Evolutionary conservation across 2,888 invertebrate genomes (phyloP).

Genomic region (Gari tellinella): DNA sequence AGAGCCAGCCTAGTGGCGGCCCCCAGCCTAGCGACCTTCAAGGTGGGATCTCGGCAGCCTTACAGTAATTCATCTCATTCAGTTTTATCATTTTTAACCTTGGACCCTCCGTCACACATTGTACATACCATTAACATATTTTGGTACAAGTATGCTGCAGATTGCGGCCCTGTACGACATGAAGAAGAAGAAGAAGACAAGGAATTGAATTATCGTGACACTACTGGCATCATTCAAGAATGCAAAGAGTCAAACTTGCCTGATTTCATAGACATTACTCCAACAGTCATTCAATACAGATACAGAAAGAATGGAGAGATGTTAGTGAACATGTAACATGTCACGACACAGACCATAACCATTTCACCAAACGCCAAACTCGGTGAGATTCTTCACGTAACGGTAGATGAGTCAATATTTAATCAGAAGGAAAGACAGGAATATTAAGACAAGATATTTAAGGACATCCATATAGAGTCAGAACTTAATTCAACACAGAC

Average conservation of each 20-base stretch:
- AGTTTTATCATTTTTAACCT: no score
- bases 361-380: background rate
- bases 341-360: no score
- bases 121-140: no score
- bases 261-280: slow-evolving; percentile 24
- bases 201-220: slow-evolving; percentile 14
- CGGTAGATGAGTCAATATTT: background rate
- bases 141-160: no score
- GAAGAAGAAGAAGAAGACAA: no score
- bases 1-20: no score
- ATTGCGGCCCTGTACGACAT: no score
- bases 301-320: background rate
- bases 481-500: background rate
- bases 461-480: background rate
- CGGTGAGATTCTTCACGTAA: background rate
- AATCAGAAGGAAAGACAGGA: background rate
- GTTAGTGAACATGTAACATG: no score
- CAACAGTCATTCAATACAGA: slow-evolving; percentile 7
- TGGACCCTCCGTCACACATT: no score
- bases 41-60: no score
- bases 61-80: no score
- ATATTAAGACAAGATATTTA: background rate
- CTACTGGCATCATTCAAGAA: slow-evolving; percentile 15
- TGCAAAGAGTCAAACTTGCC: slow-evolving; percentile 2
- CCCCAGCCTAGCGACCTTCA: no score